These are phyloP conservation scores for Cyanocitta stelleri DNA, from an alignment of 2,113 vertebrate genomes.

Conservation along the genomic window DNA sequence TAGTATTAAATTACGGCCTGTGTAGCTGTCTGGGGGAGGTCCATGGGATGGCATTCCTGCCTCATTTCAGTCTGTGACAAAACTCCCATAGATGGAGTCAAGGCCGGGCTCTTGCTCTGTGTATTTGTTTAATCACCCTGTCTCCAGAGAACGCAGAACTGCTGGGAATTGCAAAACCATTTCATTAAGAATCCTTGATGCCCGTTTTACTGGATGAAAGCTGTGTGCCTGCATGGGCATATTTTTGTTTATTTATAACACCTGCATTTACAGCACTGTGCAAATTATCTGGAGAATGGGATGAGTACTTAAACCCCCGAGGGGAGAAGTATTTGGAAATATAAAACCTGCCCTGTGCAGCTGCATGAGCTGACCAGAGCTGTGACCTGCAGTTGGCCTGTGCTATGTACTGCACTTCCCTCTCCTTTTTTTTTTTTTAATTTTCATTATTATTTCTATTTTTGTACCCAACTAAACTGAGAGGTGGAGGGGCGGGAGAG, in stretches of 20 bases:
- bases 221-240: not conserved
- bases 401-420: not conserved
- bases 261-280: not conserved
- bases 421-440: too few relatives aligned
- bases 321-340: not conserved
- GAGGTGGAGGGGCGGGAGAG: not conserved
- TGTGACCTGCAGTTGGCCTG: not conserved
- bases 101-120: not conserved
- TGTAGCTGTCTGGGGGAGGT: not conserved
- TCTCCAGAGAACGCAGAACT: not conserved
- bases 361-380: not conserved
- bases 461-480: not conserved
- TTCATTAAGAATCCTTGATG: conserved; percentile 1
- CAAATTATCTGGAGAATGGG: not conserved
- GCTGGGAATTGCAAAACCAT: not conserved
- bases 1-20: not conserved
- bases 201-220: not conserved
- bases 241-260: conserved; percentile 39
- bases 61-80: not conserved
- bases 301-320: not conserved
- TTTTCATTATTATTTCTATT: not conserved
- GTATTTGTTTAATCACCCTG: not conserved
- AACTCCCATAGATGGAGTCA: not conserved
- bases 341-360: not conserved
- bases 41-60: not conserved